A percentile compares a stretch with the other conserved stretches of the same genome.
Conservation (phyloP, 2,888 invertebrate species). For the Temnothorax unifasciatus region DNA sequence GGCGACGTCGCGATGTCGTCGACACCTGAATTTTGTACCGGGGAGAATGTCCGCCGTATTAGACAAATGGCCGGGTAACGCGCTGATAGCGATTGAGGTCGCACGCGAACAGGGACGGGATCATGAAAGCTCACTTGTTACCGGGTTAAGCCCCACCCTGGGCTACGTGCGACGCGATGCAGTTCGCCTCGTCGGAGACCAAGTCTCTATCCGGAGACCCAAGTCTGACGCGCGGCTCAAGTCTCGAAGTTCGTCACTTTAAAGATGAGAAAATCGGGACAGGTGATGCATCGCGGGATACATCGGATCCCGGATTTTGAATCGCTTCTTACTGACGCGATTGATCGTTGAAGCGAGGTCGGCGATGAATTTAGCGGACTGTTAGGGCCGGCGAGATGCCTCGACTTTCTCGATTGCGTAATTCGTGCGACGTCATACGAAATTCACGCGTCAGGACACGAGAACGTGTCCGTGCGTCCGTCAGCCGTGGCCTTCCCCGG, state of each 20-base stretch:
- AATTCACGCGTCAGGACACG: constrained; percentile 27
- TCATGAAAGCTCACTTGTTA: constrained; percentile 75
- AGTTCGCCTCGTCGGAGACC: neutral
- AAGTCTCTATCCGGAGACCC: neutral
- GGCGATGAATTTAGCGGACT: neutral
- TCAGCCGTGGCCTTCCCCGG: constrained; percentile 73
- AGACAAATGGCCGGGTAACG: constrained; percentile 64
- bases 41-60: constrained; percentile 66
- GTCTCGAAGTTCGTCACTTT: neutral
- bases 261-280: constrained; percentile 2
- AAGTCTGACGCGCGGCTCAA: neutral
- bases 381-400: neutral
- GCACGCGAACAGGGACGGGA: constrained; percentile 70
- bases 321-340: neutral
- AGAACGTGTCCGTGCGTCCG: neutral
- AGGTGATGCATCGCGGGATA: neutral
- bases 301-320: too few species aligned
- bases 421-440: neutral
- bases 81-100: constrained; percentile 76
- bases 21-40: constrained; percentile 62
- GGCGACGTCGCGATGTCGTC: constrained; percentile 31
- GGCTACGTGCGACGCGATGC: neutral
- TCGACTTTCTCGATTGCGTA: constrained; percentile 23
- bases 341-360: neutral
- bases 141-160: constrained; percentile 69